phyloP scores from a whole-genome alignment of 2,113 vertebrate genomes.

The Lynx canadensis region DNA sequence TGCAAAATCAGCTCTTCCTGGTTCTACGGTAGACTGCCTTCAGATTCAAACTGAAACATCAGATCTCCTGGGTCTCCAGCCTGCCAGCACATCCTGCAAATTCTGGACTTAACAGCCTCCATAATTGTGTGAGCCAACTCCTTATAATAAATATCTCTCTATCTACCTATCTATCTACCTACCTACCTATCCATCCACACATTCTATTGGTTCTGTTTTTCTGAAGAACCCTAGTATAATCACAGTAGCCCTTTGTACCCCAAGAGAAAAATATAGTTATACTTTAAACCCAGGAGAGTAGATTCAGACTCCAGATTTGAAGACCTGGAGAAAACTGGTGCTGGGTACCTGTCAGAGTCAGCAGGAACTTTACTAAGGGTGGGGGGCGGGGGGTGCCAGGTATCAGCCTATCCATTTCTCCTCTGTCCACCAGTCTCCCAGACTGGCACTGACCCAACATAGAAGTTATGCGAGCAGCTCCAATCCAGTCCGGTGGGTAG shows the following conservation, averaged over 20 bases:
- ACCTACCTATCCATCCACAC: neutral
- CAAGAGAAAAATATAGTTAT: neutral
- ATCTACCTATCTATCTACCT: neutral
- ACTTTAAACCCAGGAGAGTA: neutral
- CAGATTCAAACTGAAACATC: neutral
- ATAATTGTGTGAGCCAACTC: neutral
- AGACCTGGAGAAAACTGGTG: neutral
- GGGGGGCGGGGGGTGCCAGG: neutral
- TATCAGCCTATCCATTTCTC: neutral
- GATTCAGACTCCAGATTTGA: neutral
- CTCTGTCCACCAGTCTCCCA: neutral
- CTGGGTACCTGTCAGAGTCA: neutral
- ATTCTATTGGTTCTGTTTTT: neutral
- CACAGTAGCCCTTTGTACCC: neutral
- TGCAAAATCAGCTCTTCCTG: neutral
- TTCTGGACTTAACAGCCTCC: neutral
- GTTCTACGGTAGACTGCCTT: neutral
- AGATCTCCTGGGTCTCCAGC: neutral
- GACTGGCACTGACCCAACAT: neutral
- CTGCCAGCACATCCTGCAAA: neutral
- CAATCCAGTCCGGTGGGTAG: neutral
- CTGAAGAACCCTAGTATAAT: neutral
- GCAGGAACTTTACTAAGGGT: neutral
- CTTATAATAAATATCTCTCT: neutral
- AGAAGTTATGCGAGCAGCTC: neutral